Base-by-base conservation (phyloP, 2,113 vertebrate genomes). In the Limnothrissa miodon region DNA sequence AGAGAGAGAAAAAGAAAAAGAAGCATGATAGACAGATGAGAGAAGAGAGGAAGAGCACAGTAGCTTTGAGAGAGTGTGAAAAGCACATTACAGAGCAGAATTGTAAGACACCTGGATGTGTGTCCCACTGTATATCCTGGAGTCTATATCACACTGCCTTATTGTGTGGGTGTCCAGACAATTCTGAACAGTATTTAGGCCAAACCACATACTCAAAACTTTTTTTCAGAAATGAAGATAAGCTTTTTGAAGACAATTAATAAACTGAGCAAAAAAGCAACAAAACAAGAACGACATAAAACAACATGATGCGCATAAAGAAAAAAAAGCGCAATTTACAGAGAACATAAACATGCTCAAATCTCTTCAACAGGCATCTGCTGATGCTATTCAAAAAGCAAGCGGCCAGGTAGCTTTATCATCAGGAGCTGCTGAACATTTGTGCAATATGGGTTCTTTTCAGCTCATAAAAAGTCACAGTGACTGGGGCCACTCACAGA, bases 1-100 rank as follows among this genome's bases (percentile, higher is more conserved):
- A 29, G 39, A 25, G 29, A 78, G 44, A 45, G 23, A 81, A 17
- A 81, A 81, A 25, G 4, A 53, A 81, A 29, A 13, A 53, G 42
- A 39, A 74, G 33, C 39, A 11, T 42, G 6, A 42, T 42, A 42
- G 21, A 10, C 21, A 84, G 1, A 81, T 46, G 45, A 25, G 25
- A 48, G 21, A 48, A 53, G 17, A 0, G 33, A 8, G 25, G 48
- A 70, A 46, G 66, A 45, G 59, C 42, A 42, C 42, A 6, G 6
- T 42, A 42, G 42, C 42, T 42, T n/a, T 42, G 23, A 36, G 17
- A 85, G 39, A 39, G 19, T n/a, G 53, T 25, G 48, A 23, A 36
- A 23, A 56, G 51, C 13, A 46, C 36, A 81, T 82, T 78, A 23
- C 66, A 78, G 45, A 9, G 56, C 48, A 78, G 79, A 29, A 25